Conservation (phyloP, 2,113 vertebrate genomes). For the Trogon surrucura region DNA sequence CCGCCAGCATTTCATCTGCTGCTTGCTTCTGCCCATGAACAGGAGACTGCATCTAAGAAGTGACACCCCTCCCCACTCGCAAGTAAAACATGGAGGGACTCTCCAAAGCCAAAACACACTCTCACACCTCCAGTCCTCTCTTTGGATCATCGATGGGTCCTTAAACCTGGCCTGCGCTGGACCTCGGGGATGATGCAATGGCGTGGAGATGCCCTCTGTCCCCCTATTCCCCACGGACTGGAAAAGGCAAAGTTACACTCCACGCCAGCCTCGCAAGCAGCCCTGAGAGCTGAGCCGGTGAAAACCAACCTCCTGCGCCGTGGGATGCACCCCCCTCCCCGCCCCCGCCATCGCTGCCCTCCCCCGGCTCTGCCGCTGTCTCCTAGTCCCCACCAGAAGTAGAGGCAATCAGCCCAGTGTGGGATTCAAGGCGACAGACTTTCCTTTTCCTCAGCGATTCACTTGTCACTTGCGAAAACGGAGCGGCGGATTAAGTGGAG, state of each 20-base stretch:
- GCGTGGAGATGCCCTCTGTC: not conserved
- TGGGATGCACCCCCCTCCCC: not conserved
- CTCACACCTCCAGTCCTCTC: not conserved
- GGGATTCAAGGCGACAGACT: constrained; percentile 69
- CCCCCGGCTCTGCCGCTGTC: constrained; percentile 1
- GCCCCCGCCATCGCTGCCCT: not conserved
- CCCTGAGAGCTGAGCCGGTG: not conserved
- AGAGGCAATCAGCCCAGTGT: constrained; percentile 48
- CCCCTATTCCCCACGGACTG: not conserved
- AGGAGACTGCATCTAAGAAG: not conserved
- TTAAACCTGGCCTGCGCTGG: not conserved
- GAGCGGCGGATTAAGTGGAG: constrained; percentile 47
- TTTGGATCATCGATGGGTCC: not conserved
- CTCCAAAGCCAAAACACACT: not conserved
- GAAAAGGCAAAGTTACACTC: constrained; percentile 31
- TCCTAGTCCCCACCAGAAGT: constrained; percentile 46
- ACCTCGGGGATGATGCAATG: constrained; percentile 9
- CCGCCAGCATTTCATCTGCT: not conserved
- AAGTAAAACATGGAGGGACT: not conserved
- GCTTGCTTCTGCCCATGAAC: not conserved
- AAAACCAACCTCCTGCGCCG: not conserved
- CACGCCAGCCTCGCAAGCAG: not conserved
- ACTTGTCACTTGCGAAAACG: constrained; percentile 43
- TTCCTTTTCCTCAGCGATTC: constrained; percentile 43
- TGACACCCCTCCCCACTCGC: not conserved